Evolutionary conservation across 1,140 invertebrate genomes (phyloP).

Genomic region (Eupristina koningsbergeri): DNA sequence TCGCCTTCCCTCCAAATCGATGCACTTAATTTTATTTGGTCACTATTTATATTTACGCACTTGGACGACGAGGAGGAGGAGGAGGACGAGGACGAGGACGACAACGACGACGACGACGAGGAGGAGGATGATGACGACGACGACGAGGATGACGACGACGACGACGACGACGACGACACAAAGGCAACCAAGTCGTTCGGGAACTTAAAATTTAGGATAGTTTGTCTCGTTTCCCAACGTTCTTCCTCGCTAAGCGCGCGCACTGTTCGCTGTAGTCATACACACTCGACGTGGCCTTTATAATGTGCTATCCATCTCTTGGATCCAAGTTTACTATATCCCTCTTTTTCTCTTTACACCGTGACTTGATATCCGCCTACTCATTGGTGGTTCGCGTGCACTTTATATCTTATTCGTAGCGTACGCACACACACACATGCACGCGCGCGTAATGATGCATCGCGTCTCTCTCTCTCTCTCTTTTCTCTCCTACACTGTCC

Average conservation of each 20-base stretch:
- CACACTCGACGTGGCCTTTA: constrained; percentile 3
- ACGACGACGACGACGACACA: too few species aligned
- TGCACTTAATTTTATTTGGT: neutral
- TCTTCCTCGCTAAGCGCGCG: neutral
- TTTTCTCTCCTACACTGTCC: too few species aligned
- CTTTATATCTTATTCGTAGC: neutral
- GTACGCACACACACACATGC: neutral
- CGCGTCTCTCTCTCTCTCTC: too few species aligned
- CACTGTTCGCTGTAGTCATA: neutral
- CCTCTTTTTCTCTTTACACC: neutral
- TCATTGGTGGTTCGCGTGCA: neutral
- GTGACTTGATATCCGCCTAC: neutral
- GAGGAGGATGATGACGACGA: too few species aligned
- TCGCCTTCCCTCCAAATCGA: neutral
- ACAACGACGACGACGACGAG: too few species aligned
- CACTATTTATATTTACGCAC: too few species aligned
- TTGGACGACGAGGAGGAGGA: too few species aligned
- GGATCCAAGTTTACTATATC: neutral
- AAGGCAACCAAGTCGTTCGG: neutral
- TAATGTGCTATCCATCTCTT: neutral
- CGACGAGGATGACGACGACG: too few species aligned
- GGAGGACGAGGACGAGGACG: too few species aligned
- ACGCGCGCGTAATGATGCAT: too few species aligned
- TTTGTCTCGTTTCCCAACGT: neutral
- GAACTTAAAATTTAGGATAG: neutral